Evolutionary conservation across 1,140 invertebrate genomes (phyloP).

Genomic region (Drosophila ohnishii): DNA sequence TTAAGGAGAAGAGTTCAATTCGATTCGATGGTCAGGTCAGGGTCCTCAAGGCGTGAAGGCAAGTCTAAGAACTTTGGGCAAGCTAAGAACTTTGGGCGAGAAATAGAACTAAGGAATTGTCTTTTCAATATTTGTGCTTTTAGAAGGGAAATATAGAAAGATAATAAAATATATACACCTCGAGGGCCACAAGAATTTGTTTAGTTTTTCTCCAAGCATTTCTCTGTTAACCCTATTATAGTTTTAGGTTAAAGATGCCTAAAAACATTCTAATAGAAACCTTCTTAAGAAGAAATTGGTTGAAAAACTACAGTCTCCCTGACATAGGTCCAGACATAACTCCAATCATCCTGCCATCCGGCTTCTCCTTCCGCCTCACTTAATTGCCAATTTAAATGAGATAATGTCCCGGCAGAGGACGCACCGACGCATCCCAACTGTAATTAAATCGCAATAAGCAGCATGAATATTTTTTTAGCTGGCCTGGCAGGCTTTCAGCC

Average conservation of each 20-base stretch:
- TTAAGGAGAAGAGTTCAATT: slow-evolving; percentile 68
- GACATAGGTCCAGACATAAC: slow-evolving; percentile 9
- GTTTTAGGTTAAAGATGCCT: not conserved
- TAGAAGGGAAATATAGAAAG: not conserved
- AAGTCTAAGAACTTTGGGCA: not conserved
- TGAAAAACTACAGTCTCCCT: not conserved
- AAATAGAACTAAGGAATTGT: not conserved
- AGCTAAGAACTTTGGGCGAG: not conserved
- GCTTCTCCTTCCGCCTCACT: slow-evolving; percentile 14
- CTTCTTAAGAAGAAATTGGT: no score
- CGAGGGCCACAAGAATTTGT: no score
- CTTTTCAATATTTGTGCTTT: not conserved
- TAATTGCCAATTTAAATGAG: slow-evolving; percentile 78
- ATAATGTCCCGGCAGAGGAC: slow-evolving; percentile 21
- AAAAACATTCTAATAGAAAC: not conserved
- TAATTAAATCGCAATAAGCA: slow-evolving; percentile 77
- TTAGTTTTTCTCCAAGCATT: no score
- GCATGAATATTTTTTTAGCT: slow-evolving; percentile 25
- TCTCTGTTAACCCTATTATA: accelerated
- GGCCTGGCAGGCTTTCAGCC: slow-evolving; percentile 39
- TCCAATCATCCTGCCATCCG: not conserved
- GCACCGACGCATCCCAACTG: slow-evolving; percentile 49
- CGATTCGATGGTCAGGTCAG: slow-evolving; percentile 51
- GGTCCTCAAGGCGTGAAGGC: slow-evolving; percentile 6
- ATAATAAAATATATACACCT: no score